phyloP scores from a whole-genome alignment of 2,888 invertebrate genomes.

The Tipula unca region DNA sequence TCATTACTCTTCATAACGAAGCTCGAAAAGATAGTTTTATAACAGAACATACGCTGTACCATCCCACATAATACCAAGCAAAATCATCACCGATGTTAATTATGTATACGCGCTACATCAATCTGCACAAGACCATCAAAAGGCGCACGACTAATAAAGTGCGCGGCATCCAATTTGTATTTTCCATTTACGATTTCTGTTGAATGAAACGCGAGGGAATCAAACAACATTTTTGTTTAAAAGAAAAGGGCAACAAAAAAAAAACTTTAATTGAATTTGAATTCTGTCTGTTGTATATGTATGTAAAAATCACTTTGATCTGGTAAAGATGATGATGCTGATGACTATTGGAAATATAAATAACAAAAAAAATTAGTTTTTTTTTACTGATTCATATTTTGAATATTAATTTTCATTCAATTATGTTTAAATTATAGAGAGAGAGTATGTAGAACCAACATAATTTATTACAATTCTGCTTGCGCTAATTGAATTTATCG shows the following conservation, averaged over 20 bases:
- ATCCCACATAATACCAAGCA: no score
- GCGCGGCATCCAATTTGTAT: background rate
- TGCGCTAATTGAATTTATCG: background rate
- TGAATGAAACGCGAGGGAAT: background rate
- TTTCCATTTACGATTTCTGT: background rate
- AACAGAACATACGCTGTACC: no score
- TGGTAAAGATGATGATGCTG: background rate
- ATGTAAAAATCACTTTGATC: background rate
- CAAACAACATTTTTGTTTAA: background rate
- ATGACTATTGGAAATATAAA: slow-evolving; percentile 9
- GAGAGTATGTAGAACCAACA: background rate
- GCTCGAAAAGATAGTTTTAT: no score
- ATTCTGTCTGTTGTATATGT: background rate
- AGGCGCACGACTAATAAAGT: background rate
- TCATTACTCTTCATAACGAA: no score
- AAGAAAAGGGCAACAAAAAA: background rate
- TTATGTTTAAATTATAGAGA: background rate
- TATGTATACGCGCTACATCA: background rate
- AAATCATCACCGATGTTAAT: no score
- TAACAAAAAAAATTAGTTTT: background rate
- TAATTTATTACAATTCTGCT: background rate
- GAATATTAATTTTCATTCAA: slow-evolving; percentile 14
- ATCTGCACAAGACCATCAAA: background rate
- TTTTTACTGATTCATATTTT: slow-evolving; percentile 1
- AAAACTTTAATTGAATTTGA: background rate